Percentiles rank a stretch among this genome's conserved stretches.
phyloP scores from a whole-genome alignment of 2,797 vertebrate species.

The Melanogrammus aeglefinus region DNA sequence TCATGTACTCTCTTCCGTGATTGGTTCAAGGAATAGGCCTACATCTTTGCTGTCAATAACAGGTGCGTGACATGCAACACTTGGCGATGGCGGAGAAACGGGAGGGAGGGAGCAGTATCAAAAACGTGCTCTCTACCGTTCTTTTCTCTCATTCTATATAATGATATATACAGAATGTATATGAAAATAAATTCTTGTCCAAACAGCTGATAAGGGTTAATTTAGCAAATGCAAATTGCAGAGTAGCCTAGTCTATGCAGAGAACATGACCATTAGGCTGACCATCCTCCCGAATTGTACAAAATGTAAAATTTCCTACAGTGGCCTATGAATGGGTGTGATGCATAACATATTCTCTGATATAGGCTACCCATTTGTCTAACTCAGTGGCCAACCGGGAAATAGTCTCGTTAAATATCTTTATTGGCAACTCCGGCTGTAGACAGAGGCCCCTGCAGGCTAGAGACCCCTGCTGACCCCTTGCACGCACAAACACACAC shows the following conservation, averaged over 20 bases:
- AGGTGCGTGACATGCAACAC: background rate
- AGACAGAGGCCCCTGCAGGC: background rate
- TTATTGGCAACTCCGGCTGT: background rate
- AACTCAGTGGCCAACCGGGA: background rate
- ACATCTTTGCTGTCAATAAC: background rate
- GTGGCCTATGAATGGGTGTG: background rate
- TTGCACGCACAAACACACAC: background rate
- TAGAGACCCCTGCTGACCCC: background rate
- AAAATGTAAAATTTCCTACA: background rate
- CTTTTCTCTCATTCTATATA: too few species aligned
- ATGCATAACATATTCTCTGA: background rate
- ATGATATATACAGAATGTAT: background rate
- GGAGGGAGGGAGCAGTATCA: too few species aligned
- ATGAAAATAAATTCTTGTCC: background rate
- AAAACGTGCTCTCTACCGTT: too few species aligned
- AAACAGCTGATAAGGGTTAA: background rate
- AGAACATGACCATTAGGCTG: background rate
- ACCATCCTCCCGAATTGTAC: background rate
- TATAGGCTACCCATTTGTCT: background rate
- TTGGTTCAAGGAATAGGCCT: background rate
- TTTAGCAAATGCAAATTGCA: background rate
- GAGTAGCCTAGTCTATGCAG: background rate
- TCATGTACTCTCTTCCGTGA: background rate
- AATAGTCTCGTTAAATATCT: background rate
- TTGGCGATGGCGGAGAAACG: too few species aligned